These are phyloP conservation scores for Agapornis canus DNA, from an alignment of 2,797 vertebrate genomes.

Conservation along the genomic window DNA sequence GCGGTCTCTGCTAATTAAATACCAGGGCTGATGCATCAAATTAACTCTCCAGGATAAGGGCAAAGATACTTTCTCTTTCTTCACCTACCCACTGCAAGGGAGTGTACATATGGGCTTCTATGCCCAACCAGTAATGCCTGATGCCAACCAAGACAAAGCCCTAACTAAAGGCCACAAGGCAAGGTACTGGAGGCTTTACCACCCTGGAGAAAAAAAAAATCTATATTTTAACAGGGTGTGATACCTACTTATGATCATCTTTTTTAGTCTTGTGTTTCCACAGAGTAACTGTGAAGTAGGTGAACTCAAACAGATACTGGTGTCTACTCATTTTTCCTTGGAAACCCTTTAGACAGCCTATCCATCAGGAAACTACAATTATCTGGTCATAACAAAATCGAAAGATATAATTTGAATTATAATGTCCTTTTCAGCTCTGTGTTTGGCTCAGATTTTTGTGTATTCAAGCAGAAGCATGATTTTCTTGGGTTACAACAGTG, in stretches of 20 bases:
- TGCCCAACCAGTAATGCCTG: background rate
- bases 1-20: background rate
- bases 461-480: background rate
- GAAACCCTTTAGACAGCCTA: background rate
- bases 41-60: background rate
- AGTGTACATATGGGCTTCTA: background rate
- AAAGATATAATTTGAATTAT: background rate
- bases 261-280: background rate
- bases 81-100: background rate
- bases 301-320: background rate
- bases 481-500: background rate
- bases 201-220: rapidly evolving
- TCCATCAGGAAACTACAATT: background rate
- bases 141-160: background rate
- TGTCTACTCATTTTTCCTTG: background rate
- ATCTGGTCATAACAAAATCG: background rate
- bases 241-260: background rate
- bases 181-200: background rate
- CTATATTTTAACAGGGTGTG: background rate
- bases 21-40: background rate
- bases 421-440: background rate
- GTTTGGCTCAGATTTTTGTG: background rate
- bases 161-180: background rate
- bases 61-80: background rate
- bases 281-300: background rate